Evolutionary conservation across 2,113 vertebrate genomes (phyloP).

Genomic region (Gopherus flavomarginatus): DNA sequence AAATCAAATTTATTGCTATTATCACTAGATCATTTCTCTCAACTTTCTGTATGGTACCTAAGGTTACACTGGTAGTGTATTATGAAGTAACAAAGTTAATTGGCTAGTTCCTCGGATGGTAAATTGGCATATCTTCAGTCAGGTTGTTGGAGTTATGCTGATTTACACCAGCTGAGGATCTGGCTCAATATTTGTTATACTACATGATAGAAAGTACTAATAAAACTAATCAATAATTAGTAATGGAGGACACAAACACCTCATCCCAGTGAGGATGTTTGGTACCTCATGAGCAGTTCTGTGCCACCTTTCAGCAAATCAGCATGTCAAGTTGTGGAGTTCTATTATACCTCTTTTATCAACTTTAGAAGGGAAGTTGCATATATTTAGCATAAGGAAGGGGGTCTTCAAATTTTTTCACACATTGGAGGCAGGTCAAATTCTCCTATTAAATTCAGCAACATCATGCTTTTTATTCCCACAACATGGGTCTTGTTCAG

Average conservation of each 20-base stretch:
- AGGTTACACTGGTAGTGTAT: neutral
- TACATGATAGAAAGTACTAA: neutral
- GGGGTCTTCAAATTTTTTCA: neutral
- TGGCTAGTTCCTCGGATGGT: conserved; percentile 36
- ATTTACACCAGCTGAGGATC: neutral
- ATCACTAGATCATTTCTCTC: conserved; percentile 19
- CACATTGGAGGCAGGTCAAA: neutral
- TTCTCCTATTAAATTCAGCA: neutral
- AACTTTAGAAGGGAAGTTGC: neutral
- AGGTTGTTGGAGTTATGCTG: neutral
- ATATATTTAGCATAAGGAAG: neutral
- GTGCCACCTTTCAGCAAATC: neutral
- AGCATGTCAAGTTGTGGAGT: neutral
- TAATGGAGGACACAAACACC: neutral
- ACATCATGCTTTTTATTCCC: neutral
- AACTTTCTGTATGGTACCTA: neutral
- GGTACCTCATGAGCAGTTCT: neutral
- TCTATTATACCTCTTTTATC: neutral
- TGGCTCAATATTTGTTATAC: neutral
- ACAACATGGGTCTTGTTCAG: neutral
- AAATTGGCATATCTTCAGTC: neutral
- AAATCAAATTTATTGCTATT: conserved; percentile 29
- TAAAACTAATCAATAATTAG: neutral
- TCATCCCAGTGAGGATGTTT: neutral
- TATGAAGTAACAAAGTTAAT: neutral